phyloP scores from a whole-genome alignment of 2,113 vertebrate genomes.

The Zootoca vivipara region DNA sequence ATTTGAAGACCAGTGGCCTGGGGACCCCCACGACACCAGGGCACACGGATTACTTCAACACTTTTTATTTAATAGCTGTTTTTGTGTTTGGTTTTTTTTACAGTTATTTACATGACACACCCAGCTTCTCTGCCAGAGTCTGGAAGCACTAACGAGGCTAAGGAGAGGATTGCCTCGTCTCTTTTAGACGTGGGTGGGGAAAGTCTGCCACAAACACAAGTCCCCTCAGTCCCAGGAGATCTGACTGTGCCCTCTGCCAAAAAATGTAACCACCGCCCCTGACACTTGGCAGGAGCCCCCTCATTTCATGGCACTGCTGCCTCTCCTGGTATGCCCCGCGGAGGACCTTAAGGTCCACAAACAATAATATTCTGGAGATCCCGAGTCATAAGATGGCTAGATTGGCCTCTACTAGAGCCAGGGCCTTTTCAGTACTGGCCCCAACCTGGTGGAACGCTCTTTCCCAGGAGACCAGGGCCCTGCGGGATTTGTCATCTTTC shows the following conservation, averaged over 20 bases:
- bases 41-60: neutral
- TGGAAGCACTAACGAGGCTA: neutral
- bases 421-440: too few species aligned
- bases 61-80: neutral
- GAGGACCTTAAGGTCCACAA: too few species aligned
- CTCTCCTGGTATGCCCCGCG: too few species aligned
- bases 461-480: too few species aligned
- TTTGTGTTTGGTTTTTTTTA: neutral
- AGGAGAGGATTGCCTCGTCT: neutral
- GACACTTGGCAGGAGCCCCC: neutral
- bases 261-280: neutral
- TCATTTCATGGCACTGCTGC: neutral
- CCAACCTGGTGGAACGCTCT: too few species aligned
- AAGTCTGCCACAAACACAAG: neutral
- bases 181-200: neutral
- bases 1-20: neutral
- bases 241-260: neutral
- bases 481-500: too few species aligned
- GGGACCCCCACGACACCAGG: neutral
- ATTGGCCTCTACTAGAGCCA: too few species aligned
- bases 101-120: constrained; percentile 15
- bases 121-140: neutral
- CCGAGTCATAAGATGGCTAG: too few species aligned
- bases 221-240: neutral
- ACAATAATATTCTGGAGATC: too few species aligned